These are phyloP conservation scores for Heliconius hewitsoni DNA, from an alignment of 1,140 invertebrate genomes.

Conservation along the genomic window DNA sequence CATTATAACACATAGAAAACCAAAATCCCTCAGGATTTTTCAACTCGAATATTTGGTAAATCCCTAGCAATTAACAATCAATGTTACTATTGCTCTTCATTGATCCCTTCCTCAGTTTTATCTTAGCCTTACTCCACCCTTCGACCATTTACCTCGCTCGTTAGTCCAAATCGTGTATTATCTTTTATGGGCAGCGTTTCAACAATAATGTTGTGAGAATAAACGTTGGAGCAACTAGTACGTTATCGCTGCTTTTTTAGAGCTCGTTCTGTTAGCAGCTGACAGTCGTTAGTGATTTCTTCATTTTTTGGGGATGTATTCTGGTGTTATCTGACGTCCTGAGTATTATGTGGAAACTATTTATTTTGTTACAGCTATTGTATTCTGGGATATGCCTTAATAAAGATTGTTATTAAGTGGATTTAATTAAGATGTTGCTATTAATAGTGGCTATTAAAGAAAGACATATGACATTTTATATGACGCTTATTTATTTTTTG, in stretches of 20 bases:
- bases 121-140: conserved; percentile 43
- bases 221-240: conserved; percentile 57
- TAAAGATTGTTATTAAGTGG: too few species aligned
- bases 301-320: neutral
- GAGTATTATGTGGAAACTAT: neutral
- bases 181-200: conserved; percentile 52
- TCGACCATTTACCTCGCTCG: conserved; percentile 51
- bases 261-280: conserved; percentile 25
- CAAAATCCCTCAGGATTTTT: neutral
- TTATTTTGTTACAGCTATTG: neutral
- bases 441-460: too few species aligned
- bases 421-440: too few species aligned
- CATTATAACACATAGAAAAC: neutral
- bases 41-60: conserved; percentile 20
- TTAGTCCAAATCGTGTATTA: conserved; percentile 58
- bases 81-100: conserved; percentile 42
- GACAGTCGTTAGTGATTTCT: conserved; percentile 23
- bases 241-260: conserved; percentile 47
- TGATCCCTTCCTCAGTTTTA: conserved; percentile 42
- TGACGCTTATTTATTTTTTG: too few species aligned
- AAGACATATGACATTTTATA: too few species aligned
- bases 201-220: conserved; percentile 54
- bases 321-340: neutral
- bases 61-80: conserved; percentile 53
- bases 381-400: neutral